Percentiles rank a stretch among this genome's conserved stretches.
Conservation (phyloP, 2,888 invertebrate species). For the Sesia apiformis region DNA sequence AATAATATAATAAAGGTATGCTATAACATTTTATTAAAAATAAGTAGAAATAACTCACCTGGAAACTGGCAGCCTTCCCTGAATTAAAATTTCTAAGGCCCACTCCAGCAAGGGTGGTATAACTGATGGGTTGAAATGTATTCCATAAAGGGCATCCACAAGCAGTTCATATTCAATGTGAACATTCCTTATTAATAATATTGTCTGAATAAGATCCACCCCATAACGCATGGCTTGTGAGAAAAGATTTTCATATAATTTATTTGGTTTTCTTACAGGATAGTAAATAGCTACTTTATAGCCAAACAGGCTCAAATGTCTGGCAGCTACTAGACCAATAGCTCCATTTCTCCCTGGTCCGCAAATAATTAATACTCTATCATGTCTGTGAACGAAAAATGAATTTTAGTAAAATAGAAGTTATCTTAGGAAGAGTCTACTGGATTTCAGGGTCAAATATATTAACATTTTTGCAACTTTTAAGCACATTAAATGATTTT, state of each 20-base stretch:
- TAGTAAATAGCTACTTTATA: constrained; percentile 78
- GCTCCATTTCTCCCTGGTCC: constrained; percentile 99
- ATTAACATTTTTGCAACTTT: no score
- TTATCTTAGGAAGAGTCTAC: no score
- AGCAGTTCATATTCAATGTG: constrained; percentile 79
- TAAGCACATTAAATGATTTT: no score
- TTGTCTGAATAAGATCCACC: constrained; percentile 79
- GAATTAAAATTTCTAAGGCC: constrained; percentile 78
- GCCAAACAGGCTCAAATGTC: constrained; percentile 93
- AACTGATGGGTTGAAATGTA: constrained; percentile 96
- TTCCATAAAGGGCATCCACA: constrained; percentile 97
- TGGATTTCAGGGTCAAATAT: no score
- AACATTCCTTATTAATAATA: constrained; percentile 61
- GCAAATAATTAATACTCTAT: constrained; percentile 80
- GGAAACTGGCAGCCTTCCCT: constrained; percentile 78
- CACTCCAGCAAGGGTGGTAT: constrained; percentile 80
- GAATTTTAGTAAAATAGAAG: no score
- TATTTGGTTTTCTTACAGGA: constrained; percentile 89
- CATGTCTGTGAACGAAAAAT: constrained; percentile 35
- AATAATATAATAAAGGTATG: no score
- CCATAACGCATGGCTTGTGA: constrained; percentile 88
- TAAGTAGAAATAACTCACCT: constrained; percentile 50
- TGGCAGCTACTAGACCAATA: constrained; percentile 96
- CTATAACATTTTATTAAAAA: no score
- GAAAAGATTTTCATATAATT: constrained; percentile 85